Evolutionary conservation across 2,797 vertebrate genomes (phyloP).

Genomic region (Setipinna tenuifilis): DNA sequence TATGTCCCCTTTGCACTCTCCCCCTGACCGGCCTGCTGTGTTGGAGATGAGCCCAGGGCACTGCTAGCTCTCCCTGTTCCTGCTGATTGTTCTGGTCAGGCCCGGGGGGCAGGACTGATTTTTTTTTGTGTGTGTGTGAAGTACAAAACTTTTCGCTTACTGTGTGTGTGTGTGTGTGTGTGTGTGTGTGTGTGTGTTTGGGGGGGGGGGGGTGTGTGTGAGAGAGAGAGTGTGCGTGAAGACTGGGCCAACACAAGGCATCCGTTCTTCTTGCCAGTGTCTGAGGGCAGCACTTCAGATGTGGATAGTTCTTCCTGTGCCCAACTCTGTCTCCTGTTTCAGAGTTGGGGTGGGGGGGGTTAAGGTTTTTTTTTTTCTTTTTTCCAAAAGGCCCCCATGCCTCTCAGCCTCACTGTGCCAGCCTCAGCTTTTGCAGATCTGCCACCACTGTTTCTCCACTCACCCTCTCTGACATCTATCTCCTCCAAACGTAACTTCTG

Average conservation of each 20-base stretch:
- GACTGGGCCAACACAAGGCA: no score
- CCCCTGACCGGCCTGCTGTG: neutral
- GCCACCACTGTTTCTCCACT: neutral
- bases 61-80: neutral
- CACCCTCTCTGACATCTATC: neutral
- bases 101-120: neutral
- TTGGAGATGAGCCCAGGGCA: neutral
- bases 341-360: neutral
- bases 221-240: no score
- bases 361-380: no score
- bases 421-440: neutral
- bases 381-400: neutral
- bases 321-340: neutral
- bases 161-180: no score
- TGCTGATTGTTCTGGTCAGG: conserved; percentile 1
- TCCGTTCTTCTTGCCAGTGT: neutral
- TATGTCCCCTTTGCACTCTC: no score
- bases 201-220: no score
- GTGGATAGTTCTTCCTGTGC: neutral
- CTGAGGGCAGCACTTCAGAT: neutral
- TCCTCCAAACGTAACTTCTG: neutral
- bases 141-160: neutral
- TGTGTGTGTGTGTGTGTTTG: no score
- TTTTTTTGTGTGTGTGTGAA: neutral
- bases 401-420: neutral